Evolutionary conservation across 2,113 vertebrate species (phyloP).

Genomic region (Mastomys coucha): DNA sequence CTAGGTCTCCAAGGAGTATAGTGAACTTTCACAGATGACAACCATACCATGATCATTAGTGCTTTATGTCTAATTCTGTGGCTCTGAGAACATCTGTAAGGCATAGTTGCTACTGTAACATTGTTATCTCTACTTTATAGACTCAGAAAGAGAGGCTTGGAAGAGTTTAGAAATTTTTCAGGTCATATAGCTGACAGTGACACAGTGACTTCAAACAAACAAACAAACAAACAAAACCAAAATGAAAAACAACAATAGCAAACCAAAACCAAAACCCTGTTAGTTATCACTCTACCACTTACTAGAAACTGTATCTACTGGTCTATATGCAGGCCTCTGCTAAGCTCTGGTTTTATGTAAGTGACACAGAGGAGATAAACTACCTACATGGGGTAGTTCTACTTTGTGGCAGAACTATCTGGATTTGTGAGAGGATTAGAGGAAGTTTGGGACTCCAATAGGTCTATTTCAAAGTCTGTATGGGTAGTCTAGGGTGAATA

Average conservation of each 20-base stretch:
- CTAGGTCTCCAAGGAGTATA: not conserved
- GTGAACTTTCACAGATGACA: not conserved
- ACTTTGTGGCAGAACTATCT: not conserved
- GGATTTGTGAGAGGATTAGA: not conserved
- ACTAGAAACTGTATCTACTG: not conserved
- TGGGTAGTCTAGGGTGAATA: not conserved
- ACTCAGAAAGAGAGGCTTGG: not conserved
- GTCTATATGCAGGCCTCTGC: not conserved
- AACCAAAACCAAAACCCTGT: not conserved
- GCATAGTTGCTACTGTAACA: no score
- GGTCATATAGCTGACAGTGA: not conserved
- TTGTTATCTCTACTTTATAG: not conserved
- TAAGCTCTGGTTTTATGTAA: not conserved
- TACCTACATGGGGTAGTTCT: accelerated
- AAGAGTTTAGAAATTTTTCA: not conserved
- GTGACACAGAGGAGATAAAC: not conserved
- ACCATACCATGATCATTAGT: accelerated
- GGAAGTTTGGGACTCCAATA: not conserved
- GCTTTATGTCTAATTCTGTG: not conserved
- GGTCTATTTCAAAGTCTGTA: not conserved
- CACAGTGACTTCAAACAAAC: not conserved
- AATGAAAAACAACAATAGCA: not conserved
- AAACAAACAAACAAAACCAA: not conserved
- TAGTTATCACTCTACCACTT: not conserved
- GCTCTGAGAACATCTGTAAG: not conserved